Conservation (phyloP, 2,113 vertebrate species). For the Rutilus rutilus region DNA sequence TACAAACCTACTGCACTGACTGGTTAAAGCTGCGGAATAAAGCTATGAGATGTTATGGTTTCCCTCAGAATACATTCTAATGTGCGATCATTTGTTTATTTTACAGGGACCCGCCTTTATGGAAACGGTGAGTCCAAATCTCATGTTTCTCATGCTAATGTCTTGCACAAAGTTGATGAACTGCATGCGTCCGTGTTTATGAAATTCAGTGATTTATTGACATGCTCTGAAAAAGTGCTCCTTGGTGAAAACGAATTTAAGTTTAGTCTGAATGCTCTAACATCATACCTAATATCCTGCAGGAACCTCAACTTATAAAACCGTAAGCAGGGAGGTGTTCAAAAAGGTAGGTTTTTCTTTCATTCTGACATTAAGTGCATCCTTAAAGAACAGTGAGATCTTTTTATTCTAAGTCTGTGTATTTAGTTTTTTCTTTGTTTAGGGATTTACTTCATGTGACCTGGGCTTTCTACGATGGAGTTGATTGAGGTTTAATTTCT, state of each 20-base stretch:
- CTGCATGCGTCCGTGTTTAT: slow-evolving; percentile 64
- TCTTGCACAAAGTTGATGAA: slow-evolving; percentile 66
- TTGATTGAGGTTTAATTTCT: not conserved
- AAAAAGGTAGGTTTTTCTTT: not conserved
- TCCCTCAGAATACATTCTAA: not conserved
- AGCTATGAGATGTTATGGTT: not conserved
- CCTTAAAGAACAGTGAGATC: no score
- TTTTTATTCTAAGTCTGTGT: not conserved
- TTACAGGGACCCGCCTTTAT: not conserved
- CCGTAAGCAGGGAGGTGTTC: not conserved
- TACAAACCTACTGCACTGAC: slow-evolving; percentile 50
- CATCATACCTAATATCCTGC: not conserved
- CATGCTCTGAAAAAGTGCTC: slow-evolving; percentile 68
- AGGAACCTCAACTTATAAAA: not conserved
- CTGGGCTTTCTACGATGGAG: not conserved
- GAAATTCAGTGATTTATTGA: slow-evolving; percentile 48
- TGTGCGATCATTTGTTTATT: not conserved
- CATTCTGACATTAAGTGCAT: not conserved
- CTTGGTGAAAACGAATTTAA: not conserved
- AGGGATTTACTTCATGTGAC: not conserved
- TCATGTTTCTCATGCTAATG: not conserved
- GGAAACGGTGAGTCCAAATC: not conserved
- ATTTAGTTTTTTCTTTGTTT: not conserved
- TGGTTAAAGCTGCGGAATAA: not conserved
- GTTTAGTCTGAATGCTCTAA: not conserved